These are phyloP conservation scores for Manis crassicaudata DNA, from an alignment of 2,797 vertebrate genomes.

Conservation along the genomic window DNA sequence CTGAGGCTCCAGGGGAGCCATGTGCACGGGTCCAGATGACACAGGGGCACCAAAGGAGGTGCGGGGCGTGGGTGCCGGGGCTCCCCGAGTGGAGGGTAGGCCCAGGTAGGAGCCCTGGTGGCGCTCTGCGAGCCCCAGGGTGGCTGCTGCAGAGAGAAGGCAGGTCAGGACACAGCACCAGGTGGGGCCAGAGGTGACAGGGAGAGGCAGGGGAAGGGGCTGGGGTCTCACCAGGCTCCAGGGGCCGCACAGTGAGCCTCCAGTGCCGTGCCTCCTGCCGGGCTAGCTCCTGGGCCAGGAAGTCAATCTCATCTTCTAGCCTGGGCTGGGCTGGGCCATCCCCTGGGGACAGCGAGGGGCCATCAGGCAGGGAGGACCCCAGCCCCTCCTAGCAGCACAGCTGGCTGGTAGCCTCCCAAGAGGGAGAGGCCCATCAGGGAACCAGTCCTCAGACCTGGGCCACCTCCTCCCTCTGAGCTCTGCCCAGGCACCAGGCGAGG, in stretches of 20 bases:
- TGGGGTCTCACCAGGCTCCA: constrained; percentile 62
- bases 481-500: neutral
- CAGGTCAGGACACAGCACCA: neutral
- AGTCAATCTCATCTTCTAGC: constrained; percentile 93
- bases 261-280: constrained; percentile 80
- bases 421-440: neutral
- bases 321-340: constrained; percentile 80
- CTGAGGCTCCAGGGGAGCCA: constrained; percentile 83
- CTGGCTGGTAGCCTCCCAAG: neutral
- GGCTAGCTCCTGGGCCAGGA: constrained; percentile 90
- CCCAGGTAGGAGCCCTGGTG: neutral
- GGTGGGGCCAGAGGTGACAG: accelerated
- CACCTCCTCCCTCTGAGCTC: neutral
- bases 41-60: constrained; percentile 37
- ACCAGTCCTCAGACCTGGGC: neutral
- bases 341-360: constrained; percentile 71
- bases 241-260: neutral
- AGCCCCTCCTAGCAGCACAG: neutral
- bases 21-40: constrained; percentile 75
- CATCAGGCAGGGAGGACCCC: neutral
- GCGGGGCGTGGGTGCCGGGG: neutral
- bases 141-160: constrained; percentile 14
- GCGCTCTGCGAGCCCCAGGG: neutral
- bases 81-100: neutral
- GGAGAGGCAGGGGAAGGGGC: accelerated